Conservation (phyloP, 2,888 invertebrate genomes). For the Scaptomyza flava region DNA sequence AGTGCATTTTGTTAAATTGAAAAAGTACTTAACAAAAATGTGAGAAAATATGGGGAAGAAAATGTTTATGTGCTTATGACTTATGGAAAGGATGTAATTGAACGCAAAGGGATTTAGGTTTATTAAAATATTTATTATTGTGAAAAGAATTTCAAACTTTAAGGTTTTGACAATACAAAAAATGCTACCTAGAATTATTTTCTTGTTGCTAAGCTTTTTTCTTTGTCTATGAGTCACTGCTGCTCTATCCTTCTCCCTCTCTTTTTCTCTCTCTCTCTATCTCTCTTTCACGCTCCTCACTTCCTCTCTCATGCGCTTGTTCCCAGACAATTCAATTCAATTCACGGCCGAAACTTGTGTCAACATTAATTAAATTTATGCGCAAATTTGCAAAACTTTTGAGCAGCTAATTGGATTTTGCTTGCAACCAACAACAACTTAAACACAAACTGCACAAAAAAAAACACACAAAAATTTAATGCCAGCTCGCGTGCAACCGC, state of each 20-base stretch:
- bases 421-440: conserved; percentile 52
- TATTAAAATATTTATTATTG: neutral
- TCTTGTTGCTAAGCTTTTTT: neutral
- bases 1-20: conserved; percentile 39
- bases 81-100: neutral
- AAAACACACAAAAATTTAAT: conserved; percentile 31
- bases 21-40: conserved; percentile 9
- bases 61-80: neutral
- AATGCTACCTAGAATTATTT: neutral
- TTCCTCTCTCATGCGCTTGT: too few species aligned
- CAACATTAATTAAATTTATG: conserved; percentile 78
- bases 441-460: conserved; percentile 15
- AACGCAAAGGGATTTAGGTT: neutral
- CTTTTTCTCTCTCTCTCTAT: neutral
- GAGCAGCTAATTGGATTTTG: conserved; percentile 81
- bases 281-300: neutral
- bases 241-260: neutral
- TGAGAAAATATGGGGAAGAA: neutral
- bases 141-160: neutral
- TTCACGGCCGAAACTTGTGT: conserved; percentile 62
- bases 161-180: neutral
- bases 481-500: conserved; percentile 73
- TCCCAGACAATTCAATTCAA: conserved; percentile 55
- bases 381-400: conserved; percentile 73
- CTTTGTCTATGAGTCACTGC: neutral